Percentiles rank a stretch among this genome's conserved stretches.
Evolutionary conservation across 2,888 invertebrate species (phyloP).

Genomic region (Leptinotarsa haldemani): DNA sequence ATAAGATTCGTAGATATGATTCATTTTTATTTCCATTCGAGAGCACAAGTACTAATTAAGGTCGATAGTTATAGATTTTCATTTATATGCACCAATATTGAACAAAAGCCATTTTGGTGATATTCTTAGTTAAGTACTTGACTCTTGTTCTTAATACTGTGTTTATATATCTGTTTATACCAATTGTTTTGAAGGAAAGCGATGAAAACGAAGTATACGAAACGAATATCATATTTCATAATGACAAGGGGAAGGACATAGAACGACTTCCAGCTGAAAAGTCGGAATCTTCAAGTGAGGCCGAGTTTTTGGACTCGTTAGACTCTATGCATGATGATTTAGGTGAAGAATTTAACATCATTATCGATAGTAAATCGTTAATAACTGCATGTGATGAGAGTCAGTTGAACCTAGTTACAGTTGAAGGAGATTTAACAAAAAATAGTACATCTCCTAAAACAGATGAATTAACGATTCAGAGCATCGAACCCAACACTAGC

Average conservation of each 20-base stretch:
- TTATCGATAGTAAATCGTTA: slow-evolving; percentile 36
- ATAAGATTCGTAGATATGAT: neutral
- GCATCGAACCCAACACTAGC: slow-evolving; percentile 29
- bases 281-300: slow-evolving; percentile 60
- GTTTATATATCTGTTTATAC: neutral
- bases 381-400: slow-evolving; percentile 55
- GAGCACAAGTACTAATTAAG: neutral
- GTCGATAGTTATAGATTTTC: too few relatives aligned
- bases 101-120: neutral
- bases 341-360: slow-evolving; percentile 41
- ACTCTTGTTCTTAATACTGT: neutral
- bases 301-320: slow-evolving; percentile 60
- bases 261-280: slow-evolving; percentile 46
- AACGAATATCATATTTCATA: slow-evolving; percentile 56
- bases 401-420: slow-evolving; percentile 29
- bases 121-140: neutral
- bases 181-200: slow-evolving; percentile 54
- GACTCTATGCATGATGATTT: slow-evolving; percentile 56
- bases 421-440: slow-evolving; percentile 31
- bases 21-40: neutral
- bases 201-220: slow-evolving; percentile 59
- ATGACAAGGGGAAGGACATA: slow-evolving; percentile 51
- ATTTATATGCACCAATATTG: too few relatives aligned
- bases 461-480: slow-evolving; percentile 30
- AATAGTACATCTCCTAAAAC: slow-evolving; percentile 16